Evolutionary conservation across 1,140 invertebrate genomes (phyloP).

Genomic region (Drosophila obscura): DNA sequence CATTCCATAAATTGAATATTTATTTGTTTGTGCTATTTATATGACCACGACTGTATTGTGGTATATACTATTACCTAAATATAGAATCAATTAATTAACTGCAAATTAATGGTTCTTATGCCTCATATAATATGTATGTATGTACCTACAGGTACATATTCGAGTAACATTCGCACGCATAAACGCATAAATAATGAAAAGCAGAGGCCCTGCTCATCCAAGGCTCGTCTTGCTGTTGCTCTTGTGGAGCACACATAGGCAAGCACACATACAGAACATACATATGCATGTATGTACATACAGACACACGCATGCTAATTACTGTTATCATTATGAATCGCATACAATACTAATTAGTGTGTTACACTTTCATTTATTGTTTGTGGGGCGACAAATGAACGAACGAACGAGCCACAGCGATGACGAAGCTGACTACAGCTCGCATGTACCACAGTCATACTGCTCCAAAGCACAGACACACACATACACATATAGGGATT

Average conservation of each 20-base stretch:
- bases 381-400: conserved; percentile 31
- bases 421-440: conserved; percentile 37
- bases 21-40: no score
- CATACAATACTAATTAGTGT: conserved; percentile 79
- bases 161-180: conserved; percentile 1
- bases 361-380: conserved; percentile 80
- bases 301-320: conserved; percentile 68
- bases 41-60: no score
- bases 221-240: conserved; percentile 2
- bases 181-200: conserved; percentile 8
- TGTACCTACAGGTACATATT: background rate
- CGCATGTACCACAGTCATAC: conserved; percentile 30
- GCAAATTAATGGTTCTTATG: no score
- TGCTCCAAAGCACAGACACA: conserved; percentile 14
- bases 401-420: conserved; percentile 12
- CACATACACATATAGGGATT: background rate
- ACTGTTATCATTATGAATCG: conserved; percentile 82
- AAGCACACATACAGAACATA: conserved; percentile 12
- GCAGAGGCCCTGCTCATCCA: background rate
- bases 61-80: no score
- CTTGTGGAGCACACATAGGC: conserved; percentile 7
- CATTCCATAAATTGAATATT: no score
- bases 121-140: no score
- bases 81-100: no score
- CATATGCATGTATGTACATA: conserved; percentile 15